Evolutionary conservation across 2,888 invertebrate species (phyloP).

Genomic region (Erebia epiphron): DNA sequence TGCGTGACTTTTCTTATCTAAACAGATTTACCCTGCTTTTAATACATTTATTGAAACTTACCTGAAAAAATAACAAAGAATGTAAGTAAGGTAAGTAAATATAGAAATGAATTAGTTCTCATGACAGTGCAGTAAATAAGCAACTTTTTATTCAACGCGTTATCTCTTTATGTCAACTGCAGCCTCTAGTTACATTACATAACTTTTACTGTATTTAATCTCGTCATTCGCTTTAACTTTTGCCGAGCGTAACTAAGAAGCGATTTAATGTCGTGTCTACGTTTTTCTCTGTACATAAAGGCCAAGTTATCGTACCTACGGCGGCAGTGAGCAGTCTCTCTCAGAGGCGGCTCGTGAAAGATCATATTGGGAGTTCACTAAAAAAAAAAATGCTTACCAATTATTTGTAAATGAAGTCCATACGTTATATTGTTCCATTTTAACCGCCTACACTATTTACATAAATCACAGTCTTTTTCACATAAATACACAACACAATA

Average conservation of each 20-base stretch:
- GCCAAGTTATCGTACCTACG: constrained; percentile 68
- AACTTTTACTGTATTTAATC: constrained; percentile 44
- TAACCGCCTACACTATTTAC: too few species aligned
- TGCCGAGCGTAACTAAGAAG: constrained; percentile 41
- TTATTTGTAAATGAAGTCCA: too few species aligned
- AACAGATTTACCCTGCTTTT: constrained; percentile 19
- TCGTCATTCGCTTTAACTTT: constrained; percentile 38
- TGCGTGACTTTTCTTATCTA: constrained; percentile 58
- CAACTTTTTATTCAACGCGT: constrained; percentile 29
- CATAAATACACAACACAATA: too few species aligned
- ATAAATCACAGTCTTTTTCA: too few species aligned
- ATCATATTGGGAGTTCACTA: too few species aligned
- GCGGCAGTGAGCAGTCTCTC: constrained; percentile 51
- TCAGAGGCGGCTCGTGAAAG: too few species aligned
- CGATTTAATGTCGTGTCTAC: constrained; percentile 50
- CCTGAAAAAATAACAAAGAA: too few species aligned
- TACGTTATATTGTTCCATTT: too few species aligned
- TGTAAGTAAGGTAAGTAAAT: not conserved
- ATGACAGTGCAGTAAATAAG: not conserved
- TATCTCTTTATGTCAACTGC: constrained; percentile 31
- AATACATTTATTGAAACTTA: not conserved
- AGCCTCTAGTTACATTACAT: constrained; percentile 39
- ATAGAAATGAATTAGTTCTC: not conserved
- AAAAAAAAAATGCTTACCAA: too few species aligned
- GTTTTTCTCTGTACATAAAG: constrained; percentile 65